Evolutionary conservation across 2,797 vertebrate species (phyloP).

Genomic region (Mormyrus proboscirostris): DNA sequence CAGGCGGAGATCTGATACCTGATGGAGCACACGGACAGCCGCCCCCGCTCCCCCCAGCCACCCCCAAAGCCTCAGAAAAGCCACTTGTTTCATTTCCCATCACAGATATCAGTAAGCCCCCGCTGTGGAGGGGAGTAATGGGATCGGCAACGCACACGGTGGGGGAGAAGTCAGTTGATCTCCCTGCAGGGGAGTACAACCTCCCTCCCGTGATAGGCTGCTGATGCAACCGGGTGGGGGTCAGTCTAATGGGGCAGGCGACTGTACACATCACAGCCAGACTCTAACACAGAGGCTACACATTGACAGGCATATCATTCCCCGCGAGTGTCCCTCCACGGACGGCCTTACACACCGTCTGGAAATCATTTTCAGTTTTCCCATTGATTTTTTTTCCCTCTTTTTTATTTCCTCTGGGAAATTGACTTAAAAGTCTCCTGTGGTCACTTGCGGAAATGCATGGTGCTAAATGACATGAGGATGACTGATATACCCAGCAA

Average conservation of each 20-base stretch:
- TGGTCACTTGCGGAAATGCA: background rate
- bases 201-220: background rate
- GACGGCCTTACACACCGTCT: background rate
- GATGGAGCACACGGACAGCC: background rate
- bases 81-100: slow-evolving; percentile 4
- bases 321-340: background rate
- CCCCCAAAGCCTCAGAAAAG: background rate
- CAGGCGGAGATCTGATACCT: background rate
- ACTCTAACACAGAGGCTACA: background rate
- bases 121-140: background rate
- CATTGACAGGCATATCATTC: background rate
- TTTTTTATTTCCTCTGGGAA: background rate
- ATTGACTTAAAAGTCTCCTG: background rate
- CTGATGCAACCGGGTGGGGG: slow-evolving; percentile 5
- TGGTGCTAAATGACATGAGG: background rate
- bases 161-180: background rate
- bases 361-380: background rate
- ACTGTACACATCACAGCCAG: background rate
- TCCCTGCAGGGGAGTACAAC: background rate
- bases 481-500: background rate
- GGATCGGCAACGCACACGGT: background rate
- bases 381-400: background rate
- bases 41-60: background rate
- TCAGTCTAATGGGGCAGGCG: background rate
- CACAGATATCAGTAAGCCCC: background rate